phyloP scores from a whole-genome alignment of 2,888 invertebrate species.

The Limnephilus rhombicus region DNA sequence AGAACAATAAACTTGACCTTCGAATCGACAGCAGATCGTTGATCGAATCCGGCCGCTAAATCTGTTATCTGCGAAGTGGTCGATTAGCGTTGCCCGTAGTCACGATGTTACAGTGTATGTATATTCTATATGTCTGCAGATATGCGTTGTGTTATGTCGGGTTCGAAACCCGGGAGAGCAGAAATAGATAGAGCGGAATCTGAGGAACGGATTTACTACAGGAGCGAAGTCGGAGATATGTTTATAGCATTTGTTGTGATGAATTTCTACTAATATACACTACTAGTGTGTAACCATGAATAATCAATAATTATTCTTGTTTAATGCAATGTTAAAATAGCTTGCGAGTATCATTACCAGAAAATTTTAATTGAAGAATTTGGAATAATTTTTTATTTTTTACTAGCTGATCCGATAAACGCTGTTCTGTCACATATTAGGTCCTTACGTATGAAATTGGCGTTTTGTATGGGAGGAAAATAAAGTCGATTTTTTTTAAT shows the following conservation, averaged over 20 bases:
- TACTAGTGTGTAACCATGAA: no score
- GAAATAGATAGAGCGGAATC: constrained; percentile 47
- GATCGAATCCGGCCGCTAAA: neutral
- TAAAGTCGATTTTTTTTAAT: no score
- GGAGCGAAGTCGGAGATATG: constrained; percentile 15
- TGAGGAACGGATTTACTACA: neutral
- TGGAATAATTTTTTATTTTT: no score
- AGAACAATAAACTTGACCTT: constrained; percentile 41
- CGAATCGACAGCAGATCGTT: neutral
- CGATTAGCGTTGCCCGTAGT: neutral
- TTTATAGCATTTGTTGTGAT: neutral
- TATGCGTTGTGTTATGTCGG: neutral
- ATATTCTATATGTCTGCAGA: neutral
- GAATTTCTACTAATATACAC: neutral
- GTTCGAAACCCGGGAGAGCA: constrained; percentile 42
- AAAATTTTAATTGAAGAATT: no score
- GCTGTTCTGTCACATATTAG: no score
- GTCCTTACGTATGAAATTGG: no score
- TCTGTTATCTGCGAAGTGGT: constrained; percentile 34
- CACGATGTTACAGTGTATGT: neutral
- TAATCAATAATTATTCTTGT: no score
- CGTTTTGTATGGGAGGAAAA: no score
- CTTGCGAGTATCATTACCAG: no score
- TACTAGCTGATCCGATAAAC: no score
- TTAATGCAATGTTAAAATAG: no score